Percentiles rank a stretch among this genome's conserved stretches.
phyloP scores from a whole-genome alignment of 2,797 vertebrate species.

The Helarctos malayanus region DNA sequence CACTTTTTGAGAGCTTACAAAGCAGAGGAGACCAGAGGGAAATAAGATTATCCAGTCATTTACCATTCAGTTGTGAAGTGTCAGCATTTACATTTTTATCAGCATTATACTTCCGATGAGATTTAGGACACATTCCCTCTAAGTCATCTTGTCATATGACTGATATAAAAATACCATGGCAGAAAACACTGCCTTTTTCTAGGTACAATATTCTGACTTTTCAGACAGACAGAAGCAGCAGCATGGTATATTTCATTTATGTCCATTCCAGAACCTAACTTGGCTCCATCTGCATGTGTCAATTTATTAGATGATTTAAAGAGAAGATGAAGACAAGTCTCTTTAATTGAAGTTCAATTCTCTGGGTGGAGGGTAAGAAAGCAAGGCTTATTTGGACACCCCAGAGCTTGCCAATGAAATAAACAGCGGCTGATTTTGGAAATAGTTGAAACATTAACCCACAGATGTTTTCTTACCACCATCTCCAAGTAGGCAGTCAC shows the following conservation, averaged over 20 bases:
- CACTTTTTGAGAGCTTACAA: background rate
- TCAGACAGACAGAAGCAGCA: background rate
- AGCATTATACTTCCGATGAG: background rate
- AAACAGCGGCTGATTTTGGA: background rate
- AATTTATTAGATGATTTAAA: background rate
- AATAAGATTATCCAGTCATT: background rate
- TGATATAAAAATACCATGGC: slow-evolving; percentile 22
- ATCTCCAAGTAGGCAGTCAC: background rate
- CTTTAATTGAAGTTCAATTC: background rate
- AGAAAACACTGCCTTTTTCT: slow-evolving; percentile 39
- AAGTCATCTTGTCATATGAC: slow-evolving; percentile 55
- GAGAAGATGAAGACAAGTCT: background rate
- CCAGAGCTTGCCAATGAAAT: background rate
- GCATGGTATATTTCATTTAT: background rate
- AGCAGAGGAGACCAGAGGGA: background rate
- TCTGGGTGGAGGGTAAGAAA: background rate
- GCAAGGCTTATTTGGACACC: background rate
- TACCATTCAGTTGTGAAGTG: slow-evolving; percentile 17
- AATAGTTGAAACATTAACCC: background rate
- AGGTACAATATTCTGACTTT: background rate
- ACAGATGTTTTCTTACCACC: background rate
- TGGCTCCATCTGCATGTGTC: background rate
- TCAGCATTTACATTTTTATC: slow-evolving; percentile 65
- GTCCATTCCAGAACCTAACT: background rate
- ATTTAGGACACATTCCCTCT: background rate